Percentiles rank a stretch among this genome's conserved stretches.
Conservation (phyloP, 2,113 vertebrate genomes). For the Platysteira castanea region DNA sequence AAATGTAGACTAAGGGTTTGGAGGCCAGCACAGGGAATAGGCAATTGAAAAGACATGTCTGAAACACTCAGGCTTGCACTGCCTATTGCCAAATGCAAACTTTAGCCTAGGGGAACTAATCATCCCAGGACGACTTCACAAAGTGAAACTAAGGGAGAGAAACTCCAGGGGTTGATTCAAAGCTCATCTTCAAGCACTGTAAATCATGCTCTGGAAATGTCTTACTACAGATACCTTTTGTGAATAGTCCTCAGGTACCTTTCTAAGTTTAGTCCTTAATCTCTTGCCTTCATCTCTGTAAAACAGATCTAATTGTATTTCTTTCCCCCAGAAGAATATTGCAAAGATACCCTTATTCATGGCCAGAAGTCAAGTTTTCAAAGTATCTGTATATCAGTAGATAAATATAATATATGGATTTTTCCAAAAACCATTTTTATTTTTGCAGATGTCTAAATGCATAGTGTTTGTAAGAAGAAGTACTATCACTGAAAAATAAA, state of each 20-base stretch:
- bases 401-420: neutral
- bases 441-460: neutral
- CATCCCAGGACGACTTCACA: neutral
- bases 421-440: neutral
- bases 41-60: neutral
- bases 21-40: neutral
- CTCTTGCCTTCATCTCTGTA: neutral
- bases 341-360: neutral
- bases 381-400: neutral
- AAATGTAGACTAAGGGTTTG: neutral
- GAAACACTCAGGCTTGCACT: neutral
- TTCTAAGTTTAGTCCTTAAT: neutral
- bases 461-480: neutral
- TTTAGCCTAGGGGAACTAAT: neutral
- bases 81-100: neutral
- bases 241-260: neutral
- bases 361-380: neutral
- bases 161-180: neutral
- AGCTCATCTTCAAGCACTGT: neutral
- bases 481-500: neutral
- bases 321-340: neutral
- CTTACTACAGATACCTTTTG: neutral
- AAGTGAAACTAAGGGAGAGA: neutral
- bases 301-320: neutral
- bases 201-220: neutral